Conservation (phyloP, 2,797 vertebrate species). For the Chiroxiphia lanceolata region DNA sequence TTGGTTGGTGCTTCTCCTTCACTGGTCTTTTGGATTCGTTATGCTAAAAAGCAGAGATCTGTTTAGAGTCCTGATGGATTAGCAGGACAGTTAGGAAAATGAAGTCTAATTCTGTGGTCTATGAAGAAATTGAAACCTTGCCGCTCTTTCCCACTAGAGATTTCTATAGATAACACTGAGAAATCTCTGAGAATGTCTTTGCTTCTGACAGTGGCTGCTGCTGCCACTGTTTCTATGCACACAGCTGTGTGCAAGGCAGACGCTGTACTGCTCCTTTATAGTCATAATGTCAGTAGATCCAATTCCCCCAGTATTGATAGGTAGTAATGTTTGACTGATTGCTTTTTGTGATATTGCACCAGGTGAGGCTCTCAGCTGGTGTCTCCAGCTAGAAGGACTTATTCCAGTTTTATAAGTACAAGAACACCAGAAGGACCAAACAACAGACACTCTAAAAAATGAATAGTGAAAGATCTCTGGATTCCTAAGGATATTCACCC, state of each 20-base stretch:
- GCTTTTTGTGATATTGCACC: neutral
- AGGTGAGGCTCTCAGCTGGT: neutral
- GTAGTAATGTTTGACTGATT: neutral
- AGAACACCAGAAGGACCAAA: neutral
- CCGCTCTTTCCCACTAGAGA: slow-evolving; percentile 42
- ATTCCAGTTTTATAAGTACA: neutral
- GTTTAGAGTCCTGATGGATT: fast-evolving
- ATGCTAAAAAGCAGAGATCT: neutral
- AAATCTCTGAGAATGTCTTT: neutral
- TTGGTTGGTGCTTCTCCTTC: neutral
- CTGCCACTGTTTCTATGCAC: neutral
- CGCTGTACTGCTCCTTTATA: neutral
- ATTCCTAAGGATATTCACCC: neutral
- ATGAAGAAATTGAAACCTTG: neutral
- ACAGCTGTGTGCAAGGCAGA: neutral
- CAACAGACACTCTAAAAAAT: neutral
- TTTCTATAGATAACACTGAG: neutral
- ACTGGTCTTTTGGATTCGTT: neutral
- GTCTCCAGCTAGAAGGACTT: neutral
- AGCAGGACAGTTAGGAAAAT: neutral
- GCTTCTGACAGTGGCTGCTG: fast-evolving
- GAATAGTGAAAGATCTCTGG: neutral
- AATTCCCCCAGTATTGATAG: neutral
- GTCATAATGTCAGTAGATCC: neutral
- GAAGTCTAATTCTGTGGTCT: fast-evolving